Conservation (phyloP, 2,888 invertebrate species). For the Sphaerophoria taeniata region DNA sequence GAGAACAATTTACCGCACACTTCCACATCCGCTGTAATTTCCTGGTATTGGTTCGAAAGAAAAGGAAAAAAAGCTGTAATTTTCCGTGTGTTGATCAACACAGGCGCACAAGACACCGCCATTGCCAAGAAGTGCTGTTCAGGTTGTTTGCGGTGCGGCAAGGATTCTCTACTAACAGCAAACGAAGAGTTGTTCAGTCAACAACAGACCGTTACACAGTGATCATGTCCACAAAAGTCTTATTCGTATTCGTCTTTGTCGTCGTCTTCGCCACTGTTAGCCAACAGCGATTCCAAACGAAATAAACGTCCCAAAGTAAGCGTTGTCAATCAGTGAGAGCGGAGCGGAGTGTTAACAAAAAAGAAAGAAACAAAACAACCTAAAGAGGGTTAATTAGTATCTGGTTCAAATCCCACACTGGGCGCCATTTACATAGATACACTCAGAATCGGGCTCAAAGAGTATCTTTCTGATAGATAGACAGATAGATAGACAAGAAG, state of each 20-base stretch:
- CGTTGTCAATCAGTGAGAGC: slow-evolving; percentile 46
- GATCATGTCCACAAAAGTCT: slow-evolving; percentile 77
- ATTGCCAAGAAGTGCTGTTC: slow-evolving; percentile 67
- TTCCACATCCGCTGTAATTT: slow-evolving; percentile 12
- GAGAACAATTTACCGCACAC: slow-evolving; percentile 56
- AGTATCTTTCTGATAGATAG: slow-evolving; percentile 65
- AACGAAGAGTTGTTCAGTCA: slow-evolving; percentile 77
- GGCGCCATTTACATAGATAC: slow-evolving; percentile 54
- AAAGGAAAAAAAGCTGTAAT: slow-evolving; percentile 17
- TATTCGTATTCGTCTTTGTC: slow-evolving; percentile 66
- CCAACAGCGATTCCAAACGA: slow-evolving; percentile 38
- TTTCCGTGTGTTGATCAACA: slow-evolving; percentile 50
- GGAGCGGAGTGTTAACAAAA: slow-evolving; percentile 39
- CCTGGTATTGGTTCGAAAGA: slow-evolving; percentile 13
- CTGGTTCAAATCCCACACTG: slow-evolving; percentile 68
- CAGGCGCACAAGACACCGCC: slow-evolving; percentile 61
- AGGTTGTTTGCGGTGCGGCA: slow-evolving; percentile 33
- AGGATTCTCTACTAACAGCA: slow-evolving; percentile 56
- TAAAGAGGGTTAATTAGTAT: slow-evolving; percentile 69
- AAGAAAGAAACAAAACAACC: slow-evolving; percentile 21
- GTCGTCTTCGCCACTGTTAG: slow-evolving; percentile 1
- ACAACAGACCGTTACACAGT: slow-evolving; percentile 80
- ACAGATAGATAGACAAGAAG: slow-evolving; percentile 57
- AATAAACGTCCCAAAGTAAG: not conserved
- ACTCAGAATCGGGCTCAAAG: slow-evolving; percentile 29